These are phyloP conservation scores for Halcyon chelicuti DNA, from an alignment of 2,797 vertebrate genomes.

Conservation along the genomic window DNA sequence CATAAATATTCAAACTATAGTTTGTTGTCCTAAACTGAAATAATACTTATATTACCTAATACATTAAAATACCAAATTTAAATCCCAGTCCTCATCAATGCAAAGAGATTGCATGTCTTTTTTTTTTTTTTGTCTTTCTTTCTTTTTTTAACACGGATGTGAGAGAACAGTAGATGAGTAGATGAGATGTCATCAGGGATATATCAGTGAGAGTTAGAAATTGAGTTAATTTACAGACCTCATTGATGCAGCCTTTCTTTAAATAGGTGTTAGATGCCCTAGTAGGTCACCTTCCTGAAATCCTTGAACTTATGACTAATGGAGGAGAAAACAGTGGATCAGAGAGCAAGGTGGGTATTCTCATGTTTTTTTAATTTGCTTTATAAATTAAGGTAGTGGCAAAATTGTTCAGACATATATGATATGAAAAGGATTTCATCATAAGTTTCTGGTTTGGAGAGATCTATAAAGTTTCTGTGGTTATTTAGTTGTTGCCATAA, in stretches of 20 bases:
- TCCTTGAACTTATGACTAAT: conserved; percentile 87
- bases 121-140: no score
- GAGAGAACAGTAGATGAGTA: not conserved
- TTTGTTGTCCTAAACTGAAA: not conserved
- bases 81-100: not conserved
- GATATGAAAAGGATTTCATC: not conserved
- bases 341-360: conserved; percentile 86
- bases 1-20: not conserved
- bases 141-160: not conserved
- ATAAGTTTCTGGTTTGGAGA: not conserved
- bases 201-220: not conserved
- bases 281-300: conserved; percentile 90
- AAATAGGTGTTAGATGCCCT: conserved; percentile 92
- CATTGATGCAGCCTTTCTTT: conserved; percentile 53
- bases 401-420: not conserved
- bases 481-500: not conserved
- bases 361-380: not conserved
- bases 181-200: not conserved
- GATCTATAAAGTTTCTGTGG: fast-evolving
- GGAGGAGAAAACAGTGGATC: conserved; percentile 85
- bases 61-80: not conserved
- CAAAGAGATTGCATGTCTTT: not conserved
- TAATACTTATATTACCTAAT: not conserved
- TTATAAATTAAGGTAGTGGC: not conserved
- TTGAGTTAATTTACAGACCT: not conserved